Base-by-base conservation (phyloP, 2,797 vertebrate species). In the Harpagifer antarcticus region DNA sequence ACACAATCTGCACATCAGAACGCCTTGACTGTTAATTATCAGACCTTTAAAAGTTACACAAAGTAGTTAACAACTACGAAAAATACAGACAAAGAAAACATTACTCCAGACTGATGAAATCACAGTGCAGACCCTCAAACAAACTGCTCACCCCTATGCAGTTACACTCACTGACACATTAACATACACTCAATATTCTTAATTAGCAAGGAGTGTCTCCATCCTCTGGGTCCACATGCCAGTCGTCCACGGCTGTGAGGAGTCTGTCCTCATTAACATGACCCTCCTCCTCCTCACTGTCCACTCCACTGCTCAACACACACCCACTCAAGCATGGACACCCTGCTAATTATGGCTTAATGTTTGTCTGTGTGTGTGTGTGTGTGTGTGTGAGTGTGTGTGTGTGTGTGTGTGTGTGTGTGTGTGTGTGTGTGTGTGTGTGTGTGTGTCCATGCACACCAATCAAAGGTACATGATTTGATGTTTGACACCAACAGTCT, bases 221-320 rank as follows among this genome's bases (percentile, higher is more conserved):
- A 53, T 91, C 78, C 71, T 72, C 56, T 61, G 74, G 65, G 70
- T 79, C 77, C 81, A 74, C 84, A 86, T 78, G 85, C 69, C 86
- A 81, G 83, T 88, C 84, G 73, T 68, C 83, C 83, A 71, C 52
- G 49, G 61, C 47, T 56, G 69, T 74, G 87, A 82, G 65, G 61
- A 78, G 84, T 81, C 84, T 68, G 71, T 74, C 79, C 17, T 55
- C 27, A 84, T 90, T 90, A 87, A 59, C 70, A 45, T 78, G 81
- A 84, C 69, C 71, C 74, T 57, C 56, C 63, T 75, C 66, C 71
- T 65, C 65, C 27, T 27, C 27, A 86, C 88, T 90, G 89, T 93
- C 91, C 92, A 83, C 89, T 85, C 86, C 61, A 74, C 84, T 91
- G 81, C 75, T 90, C 82, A 82, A 81, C 82, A 85, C 72, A 87